Conservation (phyloP, 1,140 invertebrate species). For the Aphaenogaster ashmeadi region DNA sequence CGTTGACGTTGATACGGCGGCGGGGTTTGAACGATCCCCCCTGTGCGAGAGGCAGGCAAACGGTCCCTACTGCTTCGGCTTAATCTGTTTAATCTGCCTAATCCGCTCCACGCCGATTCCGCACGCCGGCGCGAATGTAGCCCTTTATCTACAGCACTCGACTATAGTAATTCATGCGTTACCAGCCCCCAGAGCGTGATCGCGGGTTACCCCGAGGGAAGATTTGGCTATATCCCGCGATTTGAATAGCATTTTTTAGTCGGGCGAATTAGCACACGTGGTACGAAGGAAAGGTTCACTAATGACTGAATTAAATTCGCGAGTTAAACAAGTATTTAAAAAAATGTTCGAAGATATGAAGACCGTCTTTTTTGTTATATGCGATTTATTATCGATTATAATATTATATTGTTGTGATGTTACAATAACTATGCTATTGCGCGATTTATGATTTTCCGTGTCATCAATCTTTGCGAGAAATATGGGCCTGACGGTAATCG, state of each 20-base stretch:
- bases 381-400: background rate
- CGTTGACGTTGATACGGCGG: constrained; percentile 75
- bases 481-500: constrained; percentile 1
- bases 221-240: constrained; percentile 7
- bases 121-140: constrained; percentile 63
- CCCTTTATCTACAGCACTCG: constrained; percentile 77
- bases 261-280: background rate
- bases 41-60: constrained; percentile 35
- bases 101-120: constrained; percentile 71
- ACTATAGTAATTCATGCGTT: constrained; percentile 79
- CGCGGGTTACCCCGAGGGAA: constrained; percentile 36
- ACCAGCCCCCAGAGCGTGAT: constrained; percentile 59
- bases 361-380: background rate
- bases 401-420: background rate
- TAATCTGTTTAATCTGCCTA: constrained; percentile 81
- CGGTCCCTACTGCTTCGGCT: constrained; percentile 68
- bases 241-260: constrained; percentile 5
- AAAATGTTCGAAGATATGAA: background rate
- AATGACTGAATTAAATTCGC: background rate
- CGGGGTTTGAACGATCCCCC: constrained; percentile 31
- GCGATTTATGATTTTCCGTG: background rate
- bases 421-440: background rate
- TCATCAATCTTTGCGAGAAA: constrained; percentile 13
- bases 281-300: background rate
- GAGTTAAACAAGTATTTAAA: background rate